Base-by-base conservation (phyloP, 2,888 invertebrate genomes). In the Callosobruchus maculatus region DNA sequence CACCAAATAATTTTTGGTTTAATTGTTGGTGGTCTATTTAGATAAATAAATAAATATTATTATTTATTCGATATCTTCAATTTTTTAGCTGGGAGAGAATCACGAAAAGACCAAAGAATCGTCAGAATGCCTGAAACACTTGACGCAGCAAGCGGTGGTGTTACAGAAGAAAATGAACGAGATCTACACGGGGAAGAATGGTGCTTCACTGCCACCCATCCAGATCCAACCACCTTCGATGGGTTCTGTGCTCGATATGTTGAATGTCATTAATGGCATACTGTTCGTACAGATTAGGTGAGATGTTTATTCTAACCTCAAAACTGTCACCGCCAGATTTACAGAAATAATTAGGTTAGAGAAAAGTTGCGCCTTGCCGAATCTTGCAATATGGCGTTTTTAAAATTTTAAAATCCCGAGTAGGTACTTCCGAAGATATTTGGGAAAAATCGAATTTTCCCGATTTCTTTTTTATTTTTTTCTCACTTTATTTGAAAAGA, bases 21-120 rank as follows among this genome's bases (percentile, higher is more conserved):
- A n/a, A n/a, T n/a, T n/a, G n/a, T n/a, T n/a, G n/a, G n/a, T n/a
- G n/a, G n/a, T n/a, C n/a, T n/a, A n/a, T n/a, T n/a, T n/a, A n/a
- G n/a, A n/a, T n/a, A n/a, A n/a, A n/a, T n/a, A n/a, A n/a, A n/a
- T n/a, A n/a, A n/a, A n/a, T n/a, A n/a, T n/a, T n/a, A n/a, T n/a
- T n/a, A n/a, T n/a, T n/a, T n/a, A n/a, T n/a, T n/a, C n/a, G n/a
- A 31, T 72, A 70, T 74, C 72, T 71, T 77, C 72, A 73, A 82
- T 83, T 20, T 82, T 83, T 20, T 84, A 96, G 94, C 88, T 98
- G 83, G 99, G 99, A 31, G 98, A 98, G 87, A 94, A 94, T 77
- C 98, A 99, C 88, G 98, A 99, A 85, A 97, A 98, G 89, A 99
- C 99, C 0, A 94, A 94, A 86, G 99, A 99, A 88, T 98, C 98